Conservation (phyloP, 1,140 invertebrate genomes). For the Brachionus paranguensis region DNA sequence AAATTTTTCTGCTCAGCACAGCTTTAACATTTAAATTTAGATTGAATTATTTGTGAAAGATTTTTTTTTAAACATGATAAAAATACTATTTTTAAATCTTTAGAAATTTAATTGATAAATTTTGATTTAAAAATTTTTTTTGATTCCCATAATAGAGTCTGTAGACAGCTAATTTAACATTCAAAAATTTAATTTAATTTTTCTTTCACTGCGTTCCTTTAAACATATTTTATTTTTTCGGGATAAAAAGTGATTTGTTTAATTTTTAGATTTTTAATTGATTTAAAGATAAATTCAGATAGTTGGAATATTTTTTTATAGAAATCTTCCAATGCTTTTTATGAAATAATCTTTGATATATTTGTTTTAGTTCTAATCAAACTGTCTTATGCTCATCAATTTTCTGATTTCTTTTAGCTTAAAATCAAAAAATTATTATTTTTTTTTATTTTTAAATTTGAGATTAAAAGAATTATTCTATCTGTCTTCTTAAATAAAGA, state of each 20-base stretch:
- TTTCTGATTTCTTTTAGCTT: background rate
- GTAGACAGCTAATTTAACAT: background rate
- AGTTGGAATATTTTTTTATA: constrained; percentile 6
- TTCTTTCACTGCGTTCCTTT: background rate
- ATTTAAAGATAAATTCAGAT: background rate
- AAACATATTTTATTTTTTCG: background rate
- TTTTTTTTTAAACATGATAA: no score
- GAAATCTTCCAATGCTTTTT: background rate
- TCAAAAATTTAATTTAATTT: background rate
- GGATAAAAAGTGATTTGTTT: background rate
- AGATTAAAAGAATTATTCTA: background rate
- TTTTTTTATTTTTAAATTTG: background rate
- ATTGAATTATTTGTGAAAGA: no score
- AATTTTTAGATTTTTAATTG: background rate
- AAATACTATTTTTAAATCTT: no score
- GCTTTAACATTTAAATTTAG: no score
- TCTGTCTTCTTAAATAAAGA: background rate
- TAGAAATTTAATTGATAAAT: no score
- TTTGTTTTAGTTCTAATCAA: background rate
- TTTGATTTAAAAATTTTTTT: background rate
- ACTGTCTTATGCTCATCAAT: constrained; percentile 11
- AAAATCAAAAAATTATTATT: background rate
- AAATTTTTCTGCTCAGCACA: no score
- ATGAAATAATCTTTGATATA: background rate
- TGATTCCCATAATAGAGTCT: background rate